These are phyloP conservation scores for Ameiurus melas DNA, from an alignment of 2,113 vertebrate genomes.

Conservation along the genomic window DNA sequence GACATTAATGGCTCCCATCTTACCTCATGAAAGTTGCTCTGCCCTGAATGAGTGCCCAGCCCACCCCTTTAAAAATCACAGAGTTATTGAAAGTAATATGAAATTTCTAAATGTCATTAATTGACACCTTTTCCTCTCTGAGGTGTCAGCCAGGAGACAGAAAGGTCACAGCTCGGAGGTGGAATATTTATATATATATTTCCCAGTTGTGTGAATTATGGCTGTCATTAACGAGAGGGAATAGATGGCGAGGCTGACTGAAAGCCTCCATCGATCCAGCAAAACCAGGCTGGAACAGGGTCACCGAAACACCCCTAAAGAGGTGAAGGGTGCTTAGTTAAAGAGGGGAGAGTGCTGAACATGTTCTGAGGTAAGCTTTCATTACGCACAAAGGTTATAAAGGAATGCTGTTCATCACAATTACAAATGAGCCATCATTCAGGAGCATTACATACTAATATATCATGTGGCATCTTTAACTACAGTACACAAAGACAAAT, in stretches of 20 bases:
- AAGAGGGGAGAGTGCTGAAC: slow-evolving; percentile 28
- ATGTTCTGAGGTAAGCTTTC: slow-evolving; percentile 52
- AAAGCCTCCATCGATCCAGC: slow-evolving; percentile 72
- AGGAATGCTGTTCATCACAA: slow-evolving; percentile 39
- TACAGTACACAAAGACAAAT: slow-evolving; percentile 5
- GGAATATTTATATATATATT: slow-evolving; percentile 69
- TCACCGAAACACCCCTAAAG: slow-evolving; percentile 57
- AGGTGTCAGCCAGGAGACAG: slow-evolving; percentile 72
- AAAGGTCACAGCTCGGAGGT: slow-evolving; percentile 73
- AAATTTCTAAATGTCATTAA: slow-evolving; percentile 81
- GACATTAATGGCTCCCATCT: slow-evolving; percentile 64
- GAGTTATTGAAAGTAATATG: slow-evolving; percentile 75
- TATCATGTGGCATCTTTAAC: slow-evolving; percentile 17
- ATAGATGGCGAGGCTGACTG: slow-evolving; percentile 71
- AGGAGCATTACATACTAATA: slow-evolving; percentile 11
- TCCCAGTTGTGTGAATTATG: slow-evolving; percentile 72
- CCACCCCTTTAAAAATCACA: slow-evolving; percentile 67
- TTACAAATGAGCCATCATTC: slow-evolving; percentile 29
- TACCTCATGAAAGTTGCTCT: slow-evolving; percentile 54
- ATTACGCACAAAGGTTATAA: slow-evolving; percentile 40
- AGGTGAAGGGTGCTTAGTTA: slow-evolving; percentile 53
- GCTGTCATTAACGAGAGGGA: slow-evolving; percentile 74
- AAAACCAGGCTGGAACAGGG: slow-evolving; percentile 57
- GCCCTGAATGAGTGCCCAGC: slow-evolving; percentile 51
- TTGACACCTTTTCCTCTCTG: slow-evolving; percentile 75